Percentiles rank a stretch among this genome's conserved stretches.
These are phyloP conservation scores for Cantharis rustica DNA, from an alignment of 2,888 invertebrate species.

Conservation along the genomic window DNA sequence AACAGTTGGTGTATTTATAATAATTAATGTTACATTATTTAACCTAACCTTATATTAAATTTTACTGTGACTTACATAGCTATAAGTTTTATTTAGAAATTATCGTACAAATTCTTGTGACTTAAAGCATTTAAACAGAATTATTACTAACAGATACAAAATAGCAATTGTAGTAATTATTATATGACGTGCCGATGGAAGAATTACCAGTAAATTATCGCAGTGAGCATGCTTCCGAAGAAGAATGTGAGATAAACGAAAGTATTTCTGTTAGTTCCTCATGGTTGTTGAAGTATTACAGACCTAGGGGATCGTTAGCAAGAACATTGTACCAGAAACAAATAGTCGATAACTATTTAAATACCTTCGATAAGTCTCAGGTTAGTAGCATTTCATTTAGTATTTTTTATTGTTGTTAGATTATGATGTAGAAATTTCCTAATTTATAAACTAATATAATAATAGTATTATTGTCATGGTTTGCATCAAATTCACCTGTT, in stretches of 20 bases:
- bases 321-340: constrained; percentile 75
- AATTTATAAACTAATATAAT: neutral
- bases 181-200: neutral
- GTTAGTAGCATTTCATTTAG: constrained; percentile 56
- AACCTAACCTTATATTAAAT: neutral
- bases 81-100: neutral
- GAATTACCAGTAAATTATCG: neutral
- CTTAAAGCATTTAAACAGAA: neutral
- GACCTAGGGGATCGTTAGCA: constrained; percentile 73
- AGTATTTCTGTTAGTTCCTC: constrained; percentile 1
- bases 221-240: neutral
- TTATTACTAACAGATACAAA: neutral
- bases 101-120: neutral
- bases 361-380: constrained; percentile 70
- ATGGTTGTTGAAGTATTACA: constrained; percentile 54
- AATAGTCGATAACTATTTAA: constrained; percentile 69
- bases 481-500: neutral
- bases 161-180: neutral
- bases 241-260: neutral
- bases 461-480: neutral
- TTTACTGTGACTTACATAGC: neutral
- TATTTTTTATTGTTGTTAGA: neutral
- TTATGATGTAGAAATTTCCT: neutral
- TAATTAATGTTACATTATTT: neutral
- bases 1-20: neutral